Conservation (phyloP, 2,888 invertebrate species). For the Cryptocheilus praepositus region DNA sequence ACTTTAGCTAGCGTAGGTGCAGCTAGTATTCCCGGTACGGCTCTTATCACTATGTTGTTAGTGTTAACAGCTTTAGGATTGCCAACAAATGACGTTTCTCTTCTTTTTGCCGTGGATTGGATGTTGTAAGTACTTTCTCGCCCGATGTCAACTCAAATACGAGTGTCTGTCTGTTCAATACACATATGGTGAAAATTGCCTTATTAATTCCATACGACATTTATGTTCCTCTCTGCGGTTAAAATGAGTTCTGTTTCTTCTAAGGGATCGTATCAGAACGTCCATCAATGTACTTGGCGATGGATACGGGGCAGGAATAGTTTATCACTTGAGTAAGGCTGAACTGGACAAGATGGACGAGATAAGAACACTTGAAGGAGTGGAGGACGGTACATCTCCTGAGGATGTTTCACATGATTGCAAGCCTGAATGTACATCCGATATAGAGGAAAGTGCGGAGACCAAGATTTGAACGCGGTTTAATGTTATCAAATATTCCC, state of each 20-base stretch:
- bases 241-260: neutral
- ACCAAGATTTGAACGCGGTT: constrained; percentile 57
- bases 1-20: constrained; percentile 82
- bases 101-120: constrained; percentile 83
- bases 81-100: constrained; percentile 80
- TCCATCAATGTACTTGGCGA: constrained; percentile 86
- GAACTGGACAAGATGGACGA: constrained; percentile 75
- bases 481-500: too few relatives aligned
- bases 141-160: neutral
- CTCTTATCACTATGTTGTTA: constrained; percentile 81
- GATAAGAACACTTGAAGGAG: constrained; percentile 59
- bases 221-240: neutral
- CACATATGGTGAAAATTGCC: neutral
- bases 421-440: constrained; percentile 3
- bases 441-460: constrained; percentile 50
- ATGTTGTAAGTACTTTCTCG: constrained; percentile 76
- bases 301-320: constrained; percentile 85
- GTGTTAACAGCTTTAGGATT: constrained; percentile 81
- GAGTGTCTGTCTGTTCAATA: neutral
- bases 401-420: constrained; percentile 28
- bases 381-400: constrained; percentile 57
- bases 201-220: neutral
- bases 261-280: constrained; percentile 78
- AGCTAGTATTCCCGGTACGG: constrained; percentile 81
- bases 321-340: constrained; percentile 79